These are phyloP conservation scores for Hiodon tergisus DNA, from an alignment of 2,113 vertebrate genomes.

Conservation along the genomic window DNA sequence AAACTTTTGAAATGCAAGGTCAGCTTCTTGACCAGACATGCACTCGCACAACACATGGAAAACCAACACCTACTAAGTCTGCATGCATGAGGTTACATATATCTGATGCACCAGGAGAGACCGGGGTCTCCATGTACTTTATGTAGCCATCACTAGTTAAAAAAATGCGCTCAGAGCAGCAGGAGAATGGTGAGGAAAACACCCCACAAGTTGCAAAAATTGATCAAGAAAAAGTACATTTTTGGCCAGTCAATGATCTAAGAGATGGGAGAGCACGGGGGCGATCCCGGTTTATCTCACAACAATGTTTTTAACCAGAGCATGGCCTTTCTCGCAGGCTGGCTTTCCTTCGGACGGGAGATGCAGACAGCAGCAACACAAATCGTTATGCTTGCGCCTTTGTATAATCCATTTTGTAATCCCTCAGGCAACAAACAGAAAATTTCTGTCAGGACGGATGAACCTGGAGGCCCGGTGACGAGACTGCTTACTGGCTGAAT, in stretches of 20 bases:
- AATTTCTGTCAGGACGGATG: constrained; percentile 52
- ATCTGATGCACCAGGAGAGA: too few species aligned
- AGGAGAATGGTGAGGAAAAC: too few species aligned
- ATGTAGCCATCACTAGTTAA: too few species aligned
- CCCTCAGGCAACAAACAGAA: constrained; percentile 60
- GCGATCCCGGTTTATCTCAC: neutral
- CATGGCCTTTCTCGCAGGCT: neutral
- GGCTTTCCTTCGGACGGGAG: constrained; percentile 28
- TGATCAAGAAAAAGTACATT: too few species aligned
- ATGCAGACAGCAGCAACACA: constrained; percentile 45
- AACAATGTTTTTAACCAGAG: neutral
- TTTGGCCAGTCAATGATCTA: too few species aligned
- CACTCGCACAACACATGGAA: neutral
- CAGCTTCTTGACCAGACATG: neutral
- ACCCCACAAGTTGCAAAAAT: too few species aligned
- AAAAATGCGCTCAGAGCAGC: too few species aligned
- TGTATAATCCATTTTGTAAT: constrained; percentile 41
- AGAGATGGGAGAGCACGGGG: too few species aligned
- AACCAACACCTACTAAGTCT: too few species aligned
- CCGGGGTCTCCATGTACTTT: too few species aligned
- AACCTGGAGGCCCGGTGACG: constrained; percentile 40
- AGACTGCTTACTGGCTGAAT: constrained; percentile 34
- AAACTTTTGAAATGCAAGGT: constrained; percentile 15
- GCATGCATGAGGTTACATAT: too few species aligned
- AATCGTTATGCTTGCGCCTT: constrained; percentile 58